These are phyloP conservation scores for Pammene fasciana DNA, from an alignment of 2,888 invertebrate genomes.

Conservation along the genomic window DNA sequence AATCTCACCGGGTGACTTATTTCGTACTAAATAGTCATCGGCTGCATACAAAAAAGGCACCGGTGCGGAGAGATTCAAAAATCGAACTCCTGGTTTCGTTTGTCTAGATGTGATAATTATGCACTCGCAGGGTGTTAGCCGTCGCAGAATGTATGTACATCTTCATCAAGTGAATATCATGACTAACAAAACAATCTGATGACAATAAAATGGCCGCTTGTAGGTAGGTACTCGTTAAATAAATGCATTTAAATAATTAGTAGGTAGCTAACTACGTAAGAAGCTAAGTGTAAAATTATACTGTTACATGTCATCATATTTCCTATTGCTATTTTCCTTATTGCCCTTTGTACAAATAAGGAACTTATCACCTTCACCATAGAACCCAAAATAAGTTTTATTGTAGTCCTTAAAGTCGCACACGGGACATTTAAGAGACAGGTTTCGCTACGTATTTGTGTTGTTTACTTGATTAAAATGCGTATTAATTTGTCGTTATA, in stretches of 20 bases:
- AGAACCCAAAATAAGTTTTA: background rate
- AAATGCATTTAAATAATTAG: constrained; percentile 8
- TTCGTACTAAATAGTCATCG: no score
- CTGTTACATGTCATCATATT: constrained; percentile 24
- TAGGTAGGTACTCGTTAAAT: background rate
- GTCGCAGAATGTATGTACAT: no score
- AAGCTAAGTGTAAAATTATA: constrained; percentile 28
- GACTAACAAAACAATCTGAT: background rate
- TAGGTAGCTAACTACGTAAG: constrained; percentile 2
- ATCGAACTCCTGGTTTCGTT: no score
- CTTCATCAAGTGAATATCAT: no score
- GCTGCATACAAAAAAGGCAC: no score
- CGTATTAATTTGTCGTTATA: background rate
- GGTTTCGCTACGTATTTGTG: constrained; percentile 15
- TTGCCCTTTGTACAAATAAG: background rate
- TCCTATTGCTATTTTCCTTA: constrained; percentile 18
- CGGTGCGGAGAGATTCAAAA: no score
- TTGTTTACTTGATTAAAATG: constrained; percentile 17
- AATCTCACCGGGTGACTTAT: no score
- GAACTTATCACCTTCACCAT: background rate
- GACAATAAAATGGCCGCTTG: constrained; percentile 4
- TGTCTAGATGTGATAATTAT: no score
- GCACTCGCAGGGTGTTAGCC: no score
- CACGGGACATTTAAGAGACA: background rate
- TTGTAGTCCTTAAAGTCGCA: background rate